Evolutionary conservation across 2,113 vertebrate species (phyloP).

Genomic region (Zootoca vivipara): DNA sequence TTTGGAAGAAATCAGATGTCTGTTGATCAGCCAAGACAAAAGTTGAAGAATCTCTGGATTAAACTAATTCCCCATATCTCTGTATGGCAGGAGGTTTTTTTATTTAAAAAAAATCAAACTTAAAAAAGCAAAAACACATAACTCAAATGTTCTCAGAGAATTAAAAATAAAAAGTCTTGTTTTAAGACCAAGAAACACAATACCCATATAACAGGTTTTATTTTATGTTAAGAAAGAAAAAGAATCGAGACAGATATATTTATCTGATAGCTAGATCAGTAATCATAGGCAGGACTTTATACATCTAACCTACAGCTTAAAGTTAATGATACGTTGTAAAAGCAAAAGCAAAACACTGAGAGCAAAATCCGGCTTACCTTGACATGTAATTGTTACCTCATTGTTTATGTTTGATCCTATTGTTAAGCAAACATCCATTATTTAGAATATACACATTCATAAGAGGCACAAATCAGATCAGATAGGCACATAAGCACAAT

Average conservation of each 20-base stretch:
- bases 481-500: too few species aligned
- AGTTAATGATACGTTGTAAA: neutral
- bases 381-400: neutral
- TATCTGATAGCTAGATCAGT: neutral
- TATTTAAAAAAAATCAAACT: rapidly evolving
- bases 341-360: neutral
- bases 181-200: too few species aligned
- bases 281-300: neutral
- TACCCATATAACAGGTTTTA: too few species aligned
- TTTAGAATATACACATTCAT: neutral
- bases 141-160: neutral
- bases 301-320: neutral
- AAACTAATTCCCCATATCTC: neutral
- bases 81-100: too few species aligned
- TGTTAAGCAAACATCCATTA: neutral
- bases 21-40: neutral
- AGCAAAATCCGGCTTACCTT: neutral
- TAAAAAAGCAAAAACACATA: neutral
- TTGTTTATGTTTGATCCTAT: neutral
- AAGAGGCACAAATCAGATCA: too few species aligned
- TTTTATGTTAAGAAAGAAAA: neutral
- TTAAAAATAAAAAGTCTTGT: neutral
- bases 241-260: neutral
- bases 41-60: neutral
- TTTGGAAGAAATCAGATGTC: neutral